These are phyloP conservation scores for Lucilia cuprina DNA, from an alignment of 1,140 invertebrate genomes.

Conservation along the genomic window DNA sequence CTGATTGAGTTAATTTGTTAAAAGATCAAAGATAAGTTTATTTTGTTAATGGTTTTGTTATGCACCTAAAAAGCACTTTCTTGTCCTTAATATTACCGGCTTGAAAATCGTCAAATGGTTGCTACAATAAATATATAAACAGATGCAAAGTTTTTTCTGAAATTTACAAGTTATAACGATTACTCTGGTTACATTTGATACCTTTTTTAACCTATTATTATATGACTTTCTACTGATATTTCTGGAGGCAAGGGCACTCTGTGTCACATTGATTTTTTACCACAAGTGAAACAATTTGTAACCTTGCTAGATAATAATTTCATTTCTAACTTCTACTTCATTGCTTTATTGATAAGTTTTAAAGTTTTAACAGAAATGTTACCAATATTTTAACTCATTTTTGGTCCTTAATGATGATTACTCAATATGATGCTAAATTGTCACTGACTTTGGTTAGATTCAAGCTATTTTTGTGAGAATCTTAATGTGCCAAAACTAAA, in stretches of 20 bases:
- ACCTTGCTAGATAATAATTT: conserved; percentile 37
- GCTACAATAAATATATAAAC: neutral
- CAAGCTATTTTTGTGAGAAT: conserved; percentile 32
- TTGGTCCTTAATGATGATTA: neutral
- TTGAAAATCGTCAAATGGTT: conserved; percentile 30
- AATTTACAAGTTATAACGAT: neutral
- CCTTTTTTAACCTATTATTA: neutral
- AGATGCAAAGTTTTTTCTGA: conserved; percentile 22
- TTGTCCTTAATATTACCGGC: neutral
- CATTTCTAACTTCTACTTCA: neutral
- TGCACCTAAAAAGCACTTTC: conserved; percentile 19
- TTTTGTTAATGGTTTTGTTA: too few relatives aligned
- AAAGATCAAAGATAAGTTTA: neutral
- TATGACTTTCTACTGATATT: neutral
- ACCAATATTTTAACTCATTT: neutral
- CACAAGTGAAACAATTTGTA: conserved; percentile 41
- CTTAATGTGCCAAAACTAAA: conserved; percentile 16
- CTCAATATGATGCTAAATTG: conserved; percentile 2
- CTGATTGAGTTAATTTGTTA: conserved; percentile 32
- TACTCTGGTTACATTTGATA: conserved; percentile 9
- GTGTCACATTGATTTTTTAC: conserved; percentile 34
- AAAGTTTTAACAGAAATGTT: neutral
- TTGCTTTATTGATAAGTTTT: neutral
- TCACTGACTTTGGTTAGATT: conserved; percentile 29
- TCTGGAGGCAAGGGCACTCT: conserved; percentile 38